These are phyloP conservation scores for Steromphala cineraria DNA, from an alignment of 2,888 invertebrate genomes.

Conservation along the genomic window DNA sequence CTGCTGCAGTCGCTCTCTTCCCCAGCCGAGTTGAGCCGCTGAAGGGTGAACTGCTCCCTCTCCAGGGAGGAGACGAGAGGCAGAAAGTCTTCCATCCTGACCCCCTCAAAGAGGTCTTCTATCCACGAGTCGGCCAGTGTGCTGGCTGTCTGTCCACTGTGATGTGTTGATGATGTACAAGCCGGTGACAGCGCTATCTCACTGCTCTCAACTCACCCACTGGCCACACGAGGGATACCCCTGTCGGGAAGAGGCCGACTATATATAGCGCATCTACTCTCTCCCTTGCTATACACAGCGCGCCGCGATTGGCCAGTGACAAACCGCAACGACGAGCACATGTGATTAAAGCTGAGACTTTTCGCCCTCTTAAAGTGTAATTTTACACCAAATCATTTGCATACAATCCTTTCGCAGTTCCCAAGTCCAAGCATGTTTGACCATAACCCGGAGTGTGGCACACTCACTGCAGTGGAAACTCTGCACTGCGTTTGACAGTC, in stretches of 20 bases:
- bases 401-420: constrained; percentile 17
- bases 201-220: background rate
- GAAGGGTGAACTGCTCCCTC: constrained; percentile 68
- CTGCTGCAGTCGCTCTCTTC: constrained; percentile 61
- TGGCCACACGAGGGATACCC: constrained; percentile 7
- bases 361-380: constrained; percentile 15
- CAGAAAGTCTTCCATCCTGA: constrained; percentile 65
- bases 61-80: constrained; percentile 69
- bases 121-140: constrained; percentile 19
- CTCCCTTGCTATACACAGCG: background rate
- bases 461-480: background rate
- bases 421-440: background rate
- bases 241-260: background rate
- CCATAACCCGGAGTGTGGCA: background rate
- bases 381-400: constrained; percentile 22
- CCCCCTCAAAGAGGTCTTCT: constrained; percentile 6
- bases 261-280: constrained; percentile 15
- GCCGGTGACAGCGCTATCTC: constrained; percentile 1
- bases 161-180: background rate
- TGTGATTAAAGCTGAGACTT: constrained; percentile 5
- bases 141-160: background rate
- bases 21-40: constrained; percentile 70
- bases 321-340: constrained; percentile 6
- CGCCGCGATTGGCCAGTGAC: constrained; percentile 3
- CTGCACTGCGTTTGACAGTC: background rate